Evolutionary conservation across 2,888 invertebrate genomes (phyloP).

Genomic region (Napeogenes inachia): DNA sequence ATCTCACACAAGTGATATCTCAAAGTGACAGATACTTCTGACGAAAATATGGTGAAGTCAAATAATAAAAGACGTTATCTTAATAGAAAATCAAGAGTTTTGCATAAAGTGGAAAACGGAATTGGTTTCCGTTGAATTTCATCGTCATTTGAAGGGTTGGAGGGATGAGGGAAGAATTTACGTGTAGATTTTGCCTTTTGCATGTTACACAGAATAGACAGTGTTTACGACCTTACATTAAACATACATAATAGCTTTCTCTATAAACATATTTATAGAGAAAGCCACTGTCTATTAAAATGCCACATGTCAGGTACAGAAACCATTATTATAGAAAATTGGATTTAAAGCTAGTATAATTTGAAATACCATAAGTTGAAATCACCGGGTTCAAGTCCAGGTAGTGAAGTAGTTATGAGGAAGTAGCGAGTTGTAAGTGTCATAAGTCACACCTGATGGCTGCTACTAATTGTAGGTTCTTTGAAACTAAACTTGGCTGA

Average conservation of each 20-base stretch:
- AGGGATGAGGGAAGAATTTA: conserved; percentile 3
- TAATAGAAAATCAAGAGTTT: conserved; percentile 66
- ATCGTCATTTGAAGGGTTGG: conserved; percentile 29
- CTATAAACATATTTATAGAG: too few species aligned
- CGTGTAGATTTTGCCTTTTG: not conserved
- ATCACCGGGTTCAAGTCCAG: not conserved
- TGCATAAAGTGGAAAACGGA: conserved; percentile 32
- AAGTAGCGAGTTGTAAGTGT: conserved; percentile 9
- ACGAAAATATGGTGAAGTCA: conserved; percentile 59
- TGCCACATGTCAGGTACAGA: too few species aligned
- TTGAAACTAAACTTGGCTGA: not conserved
- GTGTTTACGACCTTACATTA: too few species aligned
- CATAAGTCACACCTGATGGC: conserved; percentile 21
- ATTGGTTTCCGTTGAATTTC: conserved; percentile 30
- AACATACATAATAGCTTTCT: too few species aligned
- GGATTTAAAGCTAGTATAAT: too few species aligned
- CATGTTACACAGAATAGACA: too few species aligned
- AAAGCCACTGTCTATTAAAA: too few species aligned
- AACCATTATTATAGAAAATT: too few species aligned
- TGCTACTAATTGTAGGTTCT: conserved; percentile 7
- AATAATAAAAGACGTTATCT: conserved; percentile 58
- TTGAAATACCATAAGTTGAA: not conserved
- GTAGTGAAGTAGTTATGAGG: conserved; percentile 4
- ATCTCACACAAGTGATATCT: conserved; percentile 43
- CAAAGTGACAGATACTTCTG: conserved; percentile 59